A percentile compares a stretch with the other conserved stretches of the same genome.
phyloP scores from a whole-genome alignment of 2,113 vertebrate species.

The Struthidea cinerea region DNA sequence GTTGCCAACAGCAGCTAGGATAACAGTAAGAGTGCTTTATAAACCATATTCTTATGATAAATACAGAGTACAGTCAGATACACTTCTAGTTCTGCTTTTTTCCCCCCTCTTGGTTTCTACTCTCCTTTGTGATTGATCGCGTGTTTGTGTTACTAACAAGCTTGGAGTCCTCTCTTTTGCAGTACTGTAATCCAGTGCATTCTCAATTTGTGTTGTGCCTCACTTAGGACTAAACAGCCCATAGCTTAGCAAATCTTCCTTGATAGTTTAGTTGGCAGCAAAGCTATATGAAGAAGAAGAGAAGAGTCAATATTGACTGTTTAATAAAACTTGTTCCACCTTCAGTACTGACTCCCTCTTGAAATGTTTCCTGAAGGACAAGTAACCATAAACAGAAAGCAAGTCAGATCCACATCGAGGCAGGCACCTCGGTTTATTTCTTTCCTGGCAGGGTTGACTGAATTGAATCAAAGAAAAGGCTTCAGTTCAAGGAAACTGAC shows the following conservation, averaged over 20 bases:
- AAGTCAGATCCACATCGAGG: not conserved
- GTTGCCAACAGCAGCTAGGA: not conserved
- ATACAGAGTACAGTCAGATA: not conserved
- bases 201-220: not conserved
- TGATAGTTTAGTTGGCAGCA: not conserved
- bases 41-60: not conserved
- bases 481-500: not conserved
- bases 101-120: not conserved
- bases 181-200: not conserved
- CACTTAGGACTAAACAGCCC: not conserved
- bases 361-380: not conserved
- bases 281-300: not conserved
- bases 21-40: not conserved
- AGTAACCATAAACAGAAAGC: not conserved
- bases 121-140: fast-evolving
- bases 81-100: not conserved
- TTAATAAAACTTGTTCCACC: not conserved
- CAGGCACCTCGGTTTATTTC: not conserved
- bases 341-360: not conserved
- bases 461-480: not conserved
- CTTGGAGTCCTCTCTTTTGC: not conserved
- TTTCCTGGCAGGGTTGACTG: not conserved
- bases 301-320: not conserved
- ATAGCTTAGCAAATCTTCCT: not conserved
- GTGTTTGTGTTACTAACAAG: not conserved